These are phyloP conservation scores for Diphyllodes magnificus DNA, from an alignment of 2,113 vertebrate genomes.

Conservation along the genomic window DNA sequence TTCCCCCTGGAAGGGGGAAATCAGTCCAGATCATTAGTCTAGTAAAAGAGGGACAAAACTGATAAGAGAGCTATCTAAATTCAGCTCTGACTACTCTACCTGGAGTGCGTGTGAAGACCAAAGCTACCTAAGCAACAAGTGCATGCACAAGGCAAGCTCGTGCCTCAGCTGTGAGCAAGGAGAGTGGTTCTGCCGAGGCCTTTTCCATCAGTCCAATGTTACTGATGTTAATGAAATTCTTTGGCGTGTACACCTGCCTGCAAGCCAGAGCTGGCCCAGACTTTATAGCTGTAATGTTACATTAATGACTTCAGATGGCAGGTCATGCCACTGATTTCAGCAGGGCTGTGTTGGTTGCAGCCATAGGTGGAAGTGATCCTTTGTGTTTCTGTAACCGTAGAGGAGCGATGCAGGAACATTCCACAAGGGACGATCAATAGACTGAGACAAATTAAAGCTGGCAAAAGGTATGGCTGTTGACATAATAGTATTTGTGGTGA, in stretches of 20 bases:
- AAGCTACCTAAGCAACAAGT: neutral
- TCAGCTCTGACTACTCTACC: neutral
- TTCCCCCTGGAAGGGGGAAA: fast-evolving
- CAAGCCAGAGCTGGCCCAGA: neutral
- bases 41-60: neutral
- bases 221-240: neutral
- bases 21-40: neutral
- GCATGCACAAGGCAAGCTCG: fast-evolving
- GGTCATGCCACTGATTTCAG: neutral
- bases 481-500: neutral
- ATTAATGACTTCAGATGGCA: conserved; percentile 16
- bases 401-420: neutral
- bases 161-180: neutral
- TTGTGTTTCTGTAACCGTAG: neutral
- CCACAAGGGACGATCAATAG: neutral
- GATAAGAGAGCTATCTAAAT: neutral
- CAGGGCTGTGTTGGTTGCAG: neutral
- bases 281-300: neutral
- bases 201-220: neutral
- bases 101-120: neutral
- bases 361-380: neutral
- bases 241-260: neutral
- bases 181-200: neutral
- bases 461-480: neutral
- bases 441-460: conserved; percentile 17